Evolutionary conservation across 2,888 invertebrate genomes (phyloP), one percentile per base, ranked within the genome.

Genomic region (Phymatocera aterrima): DNA sequence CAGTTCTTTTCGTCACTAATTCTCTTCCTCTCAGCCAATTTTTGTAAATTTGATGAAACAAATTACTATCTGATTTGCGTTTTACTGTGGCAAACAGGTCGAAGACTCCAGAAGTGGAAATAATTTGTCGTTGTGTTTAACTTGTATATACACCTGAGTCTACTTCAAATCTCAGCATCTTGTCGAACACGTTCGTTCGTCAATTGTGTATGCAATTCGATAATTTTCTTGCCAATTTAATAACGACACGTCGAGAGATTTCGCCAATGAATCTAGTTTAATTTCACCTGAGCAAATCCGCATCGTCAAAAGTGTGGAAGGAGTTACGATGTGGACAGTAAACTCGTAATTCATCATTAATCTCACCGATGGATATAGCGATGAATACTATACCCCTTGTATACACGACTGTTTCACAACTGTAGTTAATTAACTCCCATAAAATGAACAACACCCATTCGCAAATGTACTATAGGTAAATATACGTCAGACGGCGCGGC

Each of bases 331-430:
- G 57, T 24, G 57, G n/a, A n/a, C n/a, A n/a, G n/a, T n/a, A n/a
- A 57, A 57, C 24, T 57, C 57, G 37, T 64, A 37, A 43, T 68
- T 43, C n/a, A 43, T 46, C 43, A 68, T n/a, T 68, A 46, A 68
- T 68, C 46, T 68, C n/a, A 46, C 21, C 24, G 68, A 21, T 46
- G 46, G 28, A 28, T 68, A 68, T 46, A n/a, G 24, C 24, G 46
- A 68, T 68, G 65, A 43, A 43, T 68, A 68, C 28, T 46, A 21
- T 12, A 18, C 37, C 18, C 1, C 31, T 40, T 68, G 40, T 15
- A 12, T 43, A 68, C 24, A 43, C 46, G 46, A 68, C 43, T 28
- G 46, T n/a, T 68, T 68, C 46, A 68, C 46, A 43, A 68, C 46
- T 46, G 43, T 24, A 46, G 21, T 68, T 43, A 43, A 68, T 21